Evolutionary conservation across 2,888 invertebrate genomes (phyloP), one percentile per base, ranked within the genome.

Genomic region (Ochlodes sylvanus): DNA sequence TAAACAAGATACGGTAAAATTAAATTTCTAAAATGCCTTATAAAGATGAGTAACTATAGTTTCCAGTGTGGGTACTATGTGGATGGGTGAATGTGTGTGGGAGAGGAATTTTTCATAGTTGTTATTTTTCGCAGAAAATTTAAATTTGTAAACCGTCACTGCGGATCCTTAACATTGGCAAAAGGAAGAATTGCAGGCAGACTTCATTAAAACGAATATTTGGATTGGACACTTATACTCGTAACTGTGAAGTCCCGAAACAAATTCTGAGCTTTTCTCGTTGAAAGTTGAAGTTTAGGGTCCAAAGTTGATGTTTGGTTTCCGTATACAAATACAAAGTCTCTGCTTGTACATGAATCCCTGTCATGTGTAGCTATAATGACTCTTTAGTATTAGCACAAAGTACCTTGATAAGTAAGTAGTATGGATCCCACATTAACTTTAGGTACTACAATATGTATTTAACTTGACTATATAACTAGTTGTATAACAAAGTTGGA

Each of bases 111-210:
- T 21, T 27, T 38, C n/a, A 21, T n/a, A 10, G n/a, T 9, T 42
- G 21, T 42, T 42, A 27, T 42, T 42, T 42, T 21, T 42, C 42
- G 27, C 42, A 27, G 41, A n/a, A 12, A 21, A 58, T 42, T 41
- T 27, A 21, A 58, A 58, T 42, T 58, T 58, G 42, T 58, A 58
- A 58, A 58, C 19, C 14, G 42, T 27, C 27, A 42, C 38, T 58
- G 58, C 42, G n/a, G 58, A 42, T 21, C 42, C 19, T 50, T 19
- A 50, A 21, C 17, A 19, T 19, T 50, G 50, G 10, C 19, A 50
- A 50, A 50, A 50, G 19, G 7, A 50, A 50, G 19, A 50, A 50
- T 19, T 19, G 50, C 12, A 19, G 50, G 19, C 50, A 21, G 50
- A 50, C 50, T 50, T 50, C 50, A 50, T 50, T 50, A 50, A 50